A percentile compares a stretch with the other conserved stretches of the same genome.
Evolutionary conservation across 35 echinoderm and acorn worm species (phyloP).

Genomic region (Heliocidaris erythrogramma): DNA sequence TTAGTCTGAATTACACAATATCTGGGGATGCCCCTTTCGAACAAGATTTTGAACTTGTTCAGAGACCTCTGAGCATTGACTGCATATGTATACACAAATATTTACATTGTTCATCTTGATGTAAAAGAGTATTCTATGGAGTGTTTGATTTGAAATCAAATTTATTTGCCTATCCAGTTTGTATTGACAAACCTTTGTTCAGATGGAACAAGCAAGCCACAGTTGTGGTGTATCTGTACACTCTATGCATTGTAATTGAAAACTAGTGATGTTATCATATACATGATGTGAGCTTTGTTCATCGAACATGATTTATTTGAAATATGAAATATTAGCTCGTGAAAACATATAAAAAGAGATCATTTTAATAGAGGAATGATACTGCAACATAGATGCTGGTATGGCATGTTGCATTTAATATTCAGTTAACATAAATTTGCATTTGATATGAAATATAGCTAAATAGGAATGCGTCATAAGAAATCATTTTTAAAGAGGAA

Average conservation of each 20-base stretch:
- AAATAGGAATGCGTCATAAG: background rate
- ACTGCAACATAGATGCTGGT: too few species aligned
- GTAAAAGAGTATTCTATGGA: background rate
- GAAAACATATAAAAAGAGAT: background rate
- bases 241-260: background rate
- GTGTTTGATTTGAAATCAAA: background rate
- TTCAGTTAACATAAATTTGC: too few species aligned
- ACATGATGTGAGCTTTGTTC: background rate
- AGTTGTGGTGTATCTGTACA: background rate
- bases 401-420: too few species aligned
- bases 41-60: background rate
- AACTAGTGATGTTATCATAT: background rate
- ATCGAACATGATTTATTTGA: background rate
- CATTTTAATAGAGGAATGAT: background rate
- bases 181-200: background rate
- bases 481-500: background rate
- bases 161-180: background rate
- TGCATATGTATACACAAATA: background rate
- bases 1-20: background rate
- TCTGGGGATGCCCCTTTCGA: background rate
- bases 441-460: background rate
- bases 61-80: background rate
- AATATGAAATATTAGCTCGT: background rate
- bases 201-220: background rate
- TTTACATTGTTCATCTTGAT: background rate